Evolutionary conservation across 1,140 invertebrate species (phyloP).

Genomic region (Drosophila nasuta): DNA sequence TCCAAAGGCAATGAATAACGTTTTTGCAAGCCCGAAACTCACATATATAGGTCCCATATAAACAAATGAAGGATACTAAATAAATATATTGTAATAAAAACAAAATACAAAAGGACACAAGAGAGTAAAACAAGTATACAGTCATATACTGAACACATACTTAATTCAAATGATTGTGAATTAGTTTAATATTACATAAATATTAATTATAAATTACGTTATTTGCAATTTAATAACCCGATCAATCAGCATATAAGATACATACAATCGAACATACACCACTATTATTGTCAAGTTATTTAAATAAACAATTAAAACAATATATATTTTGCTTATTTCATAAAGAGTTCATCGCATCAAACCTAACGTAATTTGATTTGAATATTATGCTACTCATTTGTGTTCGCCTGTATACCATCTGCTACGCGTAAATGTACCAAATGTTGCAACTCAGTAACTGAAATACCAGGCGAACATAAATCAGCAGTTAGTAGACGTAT

Average conservation of each 20-base stretch:
- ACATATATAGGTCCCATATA: conserved; percentile 23
- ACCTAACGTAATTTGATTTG: too few species aligned
- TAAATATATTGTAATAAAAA: conserved; percentile 40
- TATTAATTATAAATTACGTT: conserved; percentile 82
- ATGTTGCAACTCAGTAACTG: too few species aligned
- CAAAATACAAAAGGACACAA: conserved; percentile 12
- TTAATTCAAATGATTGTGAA: conserved; percentile 83
- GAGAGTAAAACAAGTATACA: conserved; percentile 44
- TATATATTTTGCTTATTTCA: too few species aligned
- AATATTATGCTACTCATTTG: too few species aligned
- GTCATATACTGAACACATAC: conserved; percentile 45
- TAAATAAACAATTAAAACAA: conserved; percentile 66
- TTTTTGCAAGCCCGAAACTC: conserved; percentile 20
- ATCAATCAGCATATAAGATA: conserved; percentile 77
- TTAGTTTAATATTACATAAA: conserved; percentile 83
- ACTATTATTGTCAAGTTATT: conserved; percentile 81
- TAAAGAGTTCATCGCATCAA: too few species aligned
- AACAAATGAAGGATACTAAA: conserved; percentile 14
- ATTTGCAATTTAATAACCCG: conserved; percentile 77
- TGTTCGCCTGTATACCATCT: too few species aligned
- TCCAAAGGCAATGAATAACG: conserved; percentile 58
- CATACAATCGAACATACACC: conserved; percentile 50
- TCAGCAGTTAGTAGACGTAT: too few species aligned
- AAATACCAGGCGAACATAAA: too few species aligned
- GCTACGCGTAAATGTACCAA: too few species aligned